phyloP scores from a whole-genome alignment of 2,113 vertebrate genomes.

The Recurvirostra avosetta region DNA sequence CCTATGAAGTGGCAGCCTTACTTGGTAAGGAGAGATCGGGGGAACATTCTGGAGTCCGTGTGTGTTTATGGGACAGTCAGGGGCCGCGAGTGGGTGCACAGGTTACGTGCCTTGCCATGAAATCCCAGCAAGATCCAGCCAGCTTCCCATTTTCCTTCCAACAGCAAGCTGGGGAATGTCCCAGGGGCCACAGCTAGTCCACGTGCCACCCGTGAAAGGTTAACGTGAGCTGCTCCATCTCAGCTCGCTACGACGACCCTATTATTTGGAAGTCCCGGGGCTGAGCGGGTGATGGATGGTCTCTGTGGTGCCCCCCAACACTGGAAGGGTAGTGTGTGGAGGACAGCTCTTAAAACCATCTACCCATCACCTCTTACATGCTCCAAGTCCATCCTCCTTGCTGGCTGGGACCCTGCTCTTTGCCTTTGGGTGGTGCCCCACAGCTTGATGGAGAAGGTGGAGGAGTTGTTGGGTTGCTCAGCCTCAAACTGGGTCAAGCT shows the following conservation, averaged over 20 bases:
- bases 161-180: not conserved
- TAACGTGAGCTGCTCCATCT: not conserved
- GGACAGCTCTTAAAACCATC: not conserved
- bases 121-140: not conserved
- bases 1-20: constrained; percentile 96
- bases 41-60: not conserved
- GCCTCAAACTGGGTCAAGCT: not conserved
- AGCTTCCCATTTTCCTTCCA: not conserved
- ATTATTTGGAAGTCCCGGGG: fast-evolving
- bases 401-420: not conserved
- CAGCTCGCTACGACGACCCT: not conserved
- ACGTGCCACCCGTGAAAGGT: not conserved
- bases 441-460: not conserved
- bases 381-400: not conserved
- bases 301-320: not conserved
- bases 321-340: not conserved
- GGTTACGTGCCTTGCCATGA: not conserved
- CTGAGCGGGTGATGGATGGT: not conserved
- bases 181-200: not conserved
- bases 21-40: constrained; percentile 78
- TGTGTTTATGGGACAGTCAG: not conserved
- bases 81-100: not conserved
- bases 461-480: not conserved
- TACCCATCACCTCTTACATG: not conserved
- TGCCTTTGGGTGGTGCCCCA: not conserved